These are phyloP conservation scores for Stylophora pistillata DNA, from an alignment of 64 coral and sea anemone species.

Conservation along the genomic window DNA sequence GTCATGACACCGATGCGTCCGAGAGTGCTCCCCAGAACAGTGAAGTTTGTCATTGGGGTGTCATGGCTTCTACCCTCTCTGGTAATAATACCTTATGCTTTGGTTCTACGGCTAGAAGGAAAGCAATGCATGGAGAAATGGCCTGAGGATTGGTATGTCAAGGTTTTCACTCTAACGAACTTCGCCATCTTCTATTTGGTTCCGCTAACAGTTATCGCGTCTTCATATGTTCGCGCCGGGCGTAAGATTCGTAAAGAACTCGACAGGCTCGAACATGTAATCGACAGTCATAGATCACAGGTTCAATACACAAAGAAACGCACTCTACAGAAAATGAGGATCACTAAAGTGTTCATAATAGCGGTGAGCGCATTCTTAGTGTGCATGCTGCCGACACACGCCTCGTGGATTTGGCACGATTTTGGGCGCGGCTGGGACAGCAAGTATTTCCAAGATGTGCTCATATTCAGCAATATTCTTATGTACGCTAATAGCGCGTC, in stretches of 20 bases:
- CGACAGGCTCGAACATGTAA: conserved; percentile 39
- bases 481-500: conserved; percentile 85
- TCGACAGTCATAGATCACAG: conserved; percentile 38
- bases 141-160: conserved; percentile 84
- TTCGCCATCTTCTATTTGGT: conserved; percentile 83
- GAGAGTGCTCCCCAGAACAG: conserved; percentile 43
- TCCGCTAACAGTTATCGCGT: conserved; percentile 73
- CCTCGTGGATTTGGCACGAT: conserved; percentile 91
- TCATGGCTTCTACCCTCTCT: conserved; percentile 68
- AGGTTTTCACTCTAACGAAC: conserved; percentile 79
- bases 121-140: conserved; percentile 84
- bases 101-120: conserved; percentile 66
- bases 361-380: conserved; percentile 82
- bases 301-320: conserved; percentile 60
- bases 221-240: conserved; percentile 77
- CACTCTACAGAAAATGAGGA: conserved; percentile 80
- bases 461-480: conserved; percentile 85
- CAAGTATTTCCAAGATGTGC: conserved; percentile 64
- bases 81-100: conserved; percentile 77
- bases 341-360: conserved; percentile 84
- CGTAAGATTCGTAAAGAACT: conserved; percentile 74
- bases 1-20: conserved; percentile 78
- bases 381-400: conserved; percentile 92
- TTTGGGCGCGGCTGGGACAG: conserved; percentile 61
- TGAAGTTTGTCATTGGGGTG: conserved; percentile 50